Base-by-base conservation (phyloP, 1,140 invertebrate species). In the Drosophila nigromelanica region DNA sequence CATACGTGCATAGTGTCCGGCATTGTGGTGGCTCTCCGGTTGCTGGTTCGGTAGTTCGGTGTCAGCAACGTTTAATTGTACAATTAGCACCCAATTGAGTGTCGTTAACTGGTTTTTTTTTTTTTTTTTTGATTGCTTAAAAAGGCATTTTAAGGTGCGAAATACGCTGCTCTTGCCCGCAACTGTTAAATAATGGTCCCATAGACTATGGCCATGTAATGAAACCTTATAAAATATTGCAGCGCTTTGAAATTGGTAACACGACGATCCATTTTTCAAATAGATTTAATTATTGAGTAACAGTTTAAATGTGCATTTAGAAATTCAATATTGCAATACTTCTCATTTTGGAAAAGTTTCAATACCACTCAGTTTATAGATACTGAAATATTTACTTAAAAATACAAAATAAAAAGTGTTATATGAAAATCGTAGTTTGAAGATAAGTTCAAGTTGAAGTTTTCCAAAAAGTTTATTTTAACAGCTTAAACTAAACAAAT, bases 31-130 rank as follows among this genome's bases (percentile, higher is more conserved):
- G 14, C 15, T 59, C 45, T 54, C 18, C 51, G 51, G 45, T 50
- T 59, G 62, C n/a, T 35, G 37, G 27, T 11, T 14, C 51, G 45
- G 33, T 37, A 64, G 52, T 48, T 59, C 39, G 30, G 45, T 76
- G 35, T 56, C 52, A 69, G 62, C 61, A 50, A 35, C 61, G 83
- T 89, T 89, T 89, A 89, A 83, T 89, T 89, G 85, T 80, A 80
- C 79, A 89, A 89, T 89, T 89, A 89, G 80, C 83, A 89, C 73
- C 79, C 83, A 83, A 89, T 89, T 83, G 85, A 89, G 79, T 80
- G 73, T 89, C 85, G 85, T 89, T 89, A 89, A 83, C 83, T 87
- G 78, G 76, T 74, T 79, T 80, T 62, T 82, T 80, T 62, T 60
- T 54, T 76, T 80, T n/a, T 62, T 89, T 80, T 62, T 60, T 54